These are phyloP conservation scores for Eugnorisma glareosa DNA, from an alignment of 2,888 invertebrate species.

Conservation along the genomic window DNA sequence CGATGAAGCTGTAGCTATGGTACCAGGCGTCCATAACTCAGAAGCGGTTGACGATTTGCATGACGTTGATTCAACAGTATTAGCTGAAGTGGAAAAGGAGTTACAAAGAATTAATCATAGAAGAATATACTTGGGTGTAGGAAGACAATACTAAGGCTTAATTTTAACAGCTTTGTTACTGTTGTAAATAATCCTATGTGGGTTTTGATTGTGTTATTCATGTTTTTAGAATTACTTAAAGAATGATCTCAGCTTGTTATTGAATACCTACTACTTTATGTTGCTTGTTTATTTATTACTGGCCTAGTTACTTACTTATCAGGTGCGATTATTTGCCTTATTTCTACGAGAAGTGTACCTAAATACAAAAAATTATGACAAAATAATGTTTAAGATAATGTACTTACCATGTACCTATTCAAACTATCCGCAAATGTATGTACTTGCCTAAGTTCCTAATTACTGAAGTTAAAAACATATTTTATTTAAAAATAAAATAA, in stretches of 20 bases:
- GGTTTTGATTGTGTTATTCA: slow-evolving; percentile 18
- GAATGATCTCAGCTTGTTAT: slow-evolving; percentile 28
- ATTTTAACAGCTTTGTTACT: slow-evolving; percentile 18
- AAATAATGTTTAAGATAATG: neutral
- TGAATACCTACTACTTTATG: neutral
- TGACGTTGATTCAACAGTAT: slow-evolving; percentile 73
- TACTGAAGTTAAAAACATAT: slow-evolving; percentile 15
- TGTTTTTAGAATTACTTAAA: neutral
- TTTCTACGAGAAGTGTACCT: neutral
- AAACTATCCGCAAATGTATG: slow-evolving; percentile 2
- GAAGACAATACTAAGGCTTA: slow-evolving; percentile 17
- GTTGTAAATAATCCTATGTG: slow-evolving; percentile 12
- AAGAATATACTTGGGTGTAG: slow-evolving; percentile 66
- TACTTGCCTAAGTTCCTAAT: neutral
- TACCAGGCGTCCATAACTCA: slow-evolving; percentile 73
- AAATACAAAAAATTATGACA: neutral
- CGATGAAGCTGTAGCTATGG: slow-evolving; percentile 66
- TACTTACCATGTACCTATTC: neutral
- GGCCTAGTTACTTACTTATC: neutral
- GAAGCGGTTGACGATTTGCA: slow-evolving; percentile 65
- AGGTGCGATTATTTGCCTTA: neutral
- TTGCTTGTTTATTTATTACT: neutral
- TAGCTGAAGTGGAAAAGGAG: slow-evolving; percentile 81
- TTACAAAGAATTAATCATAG: slow-evolving; percentile 82
- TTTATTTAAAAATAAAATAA: slow-evolving; percentile 6